Evolutionary conservation across 2,797 vertebrate species (phyloP), one percentile per base, ranked within the genome.

Genomic region (Sphenopsis melanotis): DNA sequence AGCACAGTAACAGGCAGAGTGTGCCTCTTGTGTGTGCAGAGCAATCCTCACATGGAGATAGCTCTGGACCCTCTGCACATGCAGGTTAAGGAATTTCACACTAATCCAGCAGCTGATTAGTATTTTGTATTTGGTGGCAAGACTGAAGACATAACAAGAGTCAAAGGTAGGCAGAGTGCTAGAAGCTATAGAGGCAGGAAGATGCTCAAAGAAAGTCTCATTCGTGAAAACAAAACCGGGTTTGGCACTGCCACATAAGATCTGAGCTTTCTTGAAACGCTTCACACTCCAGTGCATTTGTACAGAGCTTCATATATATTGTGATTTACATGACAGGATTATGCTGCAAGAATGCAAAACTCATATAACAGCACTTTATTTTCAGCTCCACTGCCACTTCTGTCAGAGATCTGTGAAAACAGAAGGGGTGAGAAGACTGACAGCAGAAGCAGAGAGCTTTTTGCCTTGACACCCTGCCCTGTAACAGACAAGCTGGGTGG

Each of bases 361-460:
- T 63, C 80, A 15, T 49, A 29, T 30, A 88, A 65, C 79, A 90
- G 55, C 76, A 83, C 61, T 95, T 80, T 78, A 79, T 89, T 94
- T 91, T 93, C 90, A 93, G 83, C 72, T 90, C 90, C 77, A 83
- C 36, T 11, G 39, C 36, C 90, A 66, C 91, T 96, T 96, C 93
- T 91, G 91, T 88, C 91, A 93, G 69, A 89, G 61, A 93, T 91
- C 57, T 69, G 70, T 88, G 87, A 95, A 65, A 95, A 94, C 87
- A 94, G 92, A 95, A 89, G 80, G 87, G 44, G 82, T 75, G 82
- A 86, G 70, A 92, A 90, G 65, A 80, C 84, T 92, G 90, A 94
- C 90, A 94, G 86, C 81, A 85, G 94, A 85, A 91, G 86, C 94
- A 87, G 69, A 88, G 70, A 89, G 83, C 63, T 94, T 93, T 94